A percentile compares a stretch with the other conserved stretches of the same genome.
These are phyloP conservation scores for Auanema sp. DNA, from an alignment of 2,888 invertebrate species.

Conservation along the genomic window DNA sequence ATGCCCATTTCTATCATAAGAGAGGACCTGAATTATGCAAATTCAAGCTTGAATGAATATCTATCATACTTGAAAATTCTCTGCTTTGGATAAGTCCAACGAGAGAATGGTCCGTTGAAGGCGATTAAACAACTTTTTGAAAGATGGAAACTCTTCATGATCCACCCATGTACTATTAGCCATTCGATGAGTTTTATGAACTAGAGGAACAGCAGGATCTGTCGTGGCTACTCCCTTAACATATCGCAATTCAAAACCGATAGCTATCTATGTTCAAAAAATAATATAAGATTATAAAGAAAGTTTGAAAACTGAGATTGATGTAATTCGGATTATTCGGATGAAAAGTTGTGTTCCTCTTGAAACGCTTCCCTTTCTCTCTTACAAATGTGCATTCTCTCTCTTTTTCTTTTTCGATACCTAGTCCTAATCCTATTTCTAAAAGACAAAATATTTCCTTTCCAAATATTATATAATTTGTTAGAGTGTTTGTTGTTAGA, in stretches of 20 bases:
- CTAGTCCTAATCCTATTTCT: too few relatives aligned
- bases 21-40: constrained; percentile 13
- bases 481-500: background rate
- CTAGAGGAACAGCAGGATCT: constrained; percentile 9
- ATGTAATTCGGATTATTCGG: too few relatives aligned
- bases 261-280: too few relatives aligned
- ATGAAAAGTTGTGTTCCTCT: too few relatives aligned
- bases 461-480: background rate
- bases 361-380: too few relatives aligned
- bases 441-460: background rate
- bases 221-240: constrained; percentile 17
- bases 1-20: constrained; percentile 16
- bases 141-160: constrained; percentile 8
- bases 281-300: too few relatives aligned
- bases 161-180: constrained; percentile 20
- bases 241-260: too few relatives aligned
- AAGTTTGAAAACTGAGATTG: too few relatives aligned
- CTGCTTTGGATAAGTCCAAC: constrained; percentile 17
- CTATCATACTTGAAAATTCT: constrained; percentile 15
- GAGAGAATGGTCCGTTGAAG: constrained; percentile 18
- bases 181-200: constrained; percentile 7
- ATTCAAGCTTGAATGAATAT: too few relatives aligned
- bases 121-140: constrained; percentile 14
- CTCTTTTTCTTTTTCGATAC: too few relatives aligned
- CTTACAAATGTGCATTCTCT: too few relatives aligned